Conservation (phyloP, 2,113 vertebrate genomes). For the Ploceus nigricollis region DNA sequence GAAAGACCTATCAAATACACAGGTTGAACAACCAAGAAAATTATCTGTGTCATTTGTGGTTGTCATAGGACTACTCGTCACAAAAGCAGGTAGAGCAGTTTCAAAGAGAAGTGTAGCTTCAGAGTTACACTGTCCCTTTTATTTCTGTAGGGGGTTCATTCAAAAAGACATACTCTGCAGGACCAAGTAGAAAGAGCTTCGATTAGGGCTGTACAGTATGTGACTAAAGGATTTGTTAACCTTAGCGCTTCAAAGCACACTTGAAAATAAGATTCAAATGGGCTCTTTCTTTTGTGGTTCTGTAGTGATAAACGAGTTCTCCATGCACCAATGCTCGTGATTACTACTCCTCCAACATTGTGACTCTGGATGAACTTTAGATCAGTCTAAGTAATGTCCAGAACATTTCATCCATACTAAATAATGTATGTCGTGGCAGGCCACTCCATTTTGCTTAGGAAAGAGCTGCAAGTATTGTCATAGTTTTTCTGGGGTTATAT, state of each 20-base stretch:
- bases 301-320: slow-evolving; percentile 65
- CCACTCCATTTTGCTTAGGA: slow-evolving; percentile 6
- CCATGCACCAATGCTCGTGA: slow-evolving; percentile 62
- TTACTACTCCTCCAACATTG: slow-evolving; percentile 34
- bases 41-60: neutral
- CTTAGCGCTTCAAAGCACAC: slow-evolving; percentile 63
- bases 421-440: neutral
- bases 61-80: neutral
- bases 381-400: slow-evolving; percentile 55
- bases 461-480: neutral
- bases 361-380: slow-evolving; percentile 42
- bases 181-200: neutral
- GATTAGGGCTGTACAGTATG: slow-evolving; percentile 33
- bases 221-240: slow-evolving; percentile 57
- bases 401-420: slow-evolving; percentile 54
- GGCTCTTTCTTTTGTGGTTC: slow-evolving; percentile 61
- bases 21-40: neutral
- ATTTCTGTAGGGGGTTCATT: slow-evolving; percentile 50
- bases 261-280: slow-evolving; percentile 62
- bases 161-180: slow-evolving; percentile 21
- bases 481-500: neutral
- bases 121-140: slow-evolving; percentile 24
- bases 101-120: slow-evolving; percentile 28
- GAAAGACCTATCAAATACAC: neutral
- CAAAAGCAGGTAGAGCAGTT: slow-evolving; percentile 9